phyloP scores from a whole-genome alignment of 1,140 invertebrate genomes.

The Formica selysi region DNA sequence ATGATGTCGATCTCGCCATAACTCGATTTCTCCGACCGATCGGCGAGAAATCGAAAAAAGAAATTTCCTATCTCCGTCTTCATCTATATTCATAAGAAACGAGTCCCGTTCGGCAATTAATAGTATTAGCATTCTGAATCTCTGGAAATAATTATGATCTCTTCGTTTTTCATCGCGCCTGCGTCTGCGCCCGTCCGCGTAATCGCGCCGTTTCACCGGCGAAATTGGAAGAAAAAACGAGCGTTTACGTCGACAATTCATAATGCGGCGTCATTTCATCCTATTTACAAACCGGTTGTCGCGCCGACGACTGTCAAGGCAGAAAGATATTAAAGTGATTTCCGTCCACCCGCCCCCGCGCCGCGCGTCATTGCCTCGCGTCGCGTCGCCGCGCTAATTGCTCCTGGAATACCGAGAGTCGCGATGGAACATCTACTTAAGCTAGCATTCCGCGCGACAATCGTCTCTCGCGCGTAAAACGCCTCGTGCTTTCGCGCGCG shows the following conservation, averaged over 20 bases:
- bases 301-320: slow-evolving; percentile 20
- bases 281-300: slow-evolving; percentile 71
- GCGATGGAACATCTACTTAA: slow-evolving; percentile 71
- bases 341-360: slow-evolving; percentile 32
- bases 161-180: slow-evolving; percentile 53
- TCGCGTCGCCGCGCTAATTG: slow-evolving; percentile 69
- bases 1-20: slow-evolving; percentile 7
- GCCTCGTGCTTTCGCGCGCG: slow-evolving; percentile 31
- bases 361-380: slow-evolving; percentile 17
- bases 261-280: slow-evolving; percentile 60
- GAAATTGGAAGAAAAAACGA: slow-evolving; percentile 45
- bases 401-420: slow-evolving; percentile 70
- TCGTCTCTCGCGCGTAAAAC: slow-evolving; percentile 61
- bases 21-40: slow-evolving; percentile 30
- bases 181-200: background rate
- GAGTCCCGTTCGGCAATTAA: slow-evolving; percentile 49
- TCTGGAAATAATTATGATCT: slow-evolving; percentile 50
- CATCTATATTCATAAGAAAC: slow-evolving; percentile 49
- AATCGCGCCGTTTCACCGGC: background rate
- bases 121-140: slow-evolving; percentile 49
- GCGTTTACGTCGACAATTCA: slow-evolving; percentile 58
- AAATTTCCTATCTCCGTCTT: background rate
- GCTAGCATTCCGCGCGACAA: slow-evolving; percentile 68
- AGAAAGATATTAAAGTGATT: slow-evolving; percentile 71
- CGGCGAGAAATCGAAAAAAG: slow-evolving; percentile 22